Evolutionary conservation across 2,888 invertebrate species (phyloP).

Genomic region (Tuta absoluta): DNA sequence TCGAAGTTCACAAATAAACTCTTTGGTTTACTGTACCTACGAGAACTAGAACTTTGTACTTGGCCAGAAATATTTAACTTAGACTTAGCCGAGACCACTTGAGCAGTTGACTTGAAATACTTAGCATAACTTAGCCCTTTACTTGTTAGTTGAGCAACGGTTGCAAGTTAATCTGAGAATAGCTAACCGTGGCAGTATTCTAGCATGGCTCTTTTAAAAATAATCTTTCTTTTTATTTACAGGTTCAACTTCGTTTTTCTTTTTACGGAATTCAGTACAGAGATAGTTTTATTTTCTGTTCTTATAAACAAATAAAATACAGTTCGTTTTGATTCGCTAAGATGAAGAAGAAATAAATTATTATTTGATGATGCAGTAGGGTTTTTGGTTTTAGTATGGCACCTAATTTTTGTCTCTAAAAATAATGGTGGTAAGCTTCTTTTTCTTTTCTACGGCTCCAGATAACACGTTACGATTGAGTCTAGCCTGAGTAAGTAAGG

Average conservation of each 20-base stretch:
- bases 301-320: no score
- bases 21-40: slow-evolving; percentile 8
- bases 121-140: slow-evolving; percentile 16
- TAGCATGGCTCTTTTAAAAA: background rate
- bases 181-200: background rate
- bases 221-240: background rate
- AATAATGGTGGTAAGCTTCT: no score
- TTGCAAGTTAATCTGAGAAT: slow-evolving; percentile 10
- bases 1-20: slow-evolving; percentile 3
- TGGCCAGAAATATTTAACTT: slow-evolving; percentile 7
- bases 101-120: slow-evolving; percentile 16
- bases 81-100: slow-evolving; percentile 7
- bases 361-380: no score
- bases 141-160: background rate
- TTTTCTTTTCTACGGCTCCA: no score
- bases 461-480: no score
- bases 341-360: no score
- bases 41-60: slow-evolving; percentile 8
- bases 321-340: no score
- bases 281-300: no score
- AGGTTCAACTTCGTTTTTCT: background rate
- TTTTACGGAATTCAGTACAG: no score
- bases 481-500: no score
- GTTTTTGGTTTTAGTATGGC: no score
- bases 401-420: no score